Conservation (phyloP, 2,888 invertebrate genomes). For the Latheticus oryzae region DNA sequence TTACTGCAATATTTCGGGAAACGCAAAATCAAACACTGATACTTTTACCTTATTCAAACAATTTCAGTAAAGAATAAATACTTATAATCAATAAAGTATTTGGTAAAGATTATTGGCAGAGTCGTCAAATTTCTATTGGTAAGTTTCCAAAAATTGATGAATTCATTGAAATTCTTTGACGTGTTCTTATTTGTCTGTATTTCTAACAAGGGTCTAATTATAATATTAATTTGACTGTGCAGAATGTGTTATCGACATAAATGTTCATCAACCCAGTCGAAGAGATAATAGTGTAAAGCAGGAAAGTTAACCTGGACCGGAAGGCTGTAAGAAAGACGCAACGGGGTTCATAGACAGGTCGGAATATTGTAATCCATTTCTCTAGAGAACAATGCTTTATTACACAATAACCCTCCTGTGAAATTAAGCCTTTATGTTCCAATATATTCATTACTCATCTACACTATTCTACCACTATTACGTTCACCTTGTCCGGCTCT, state of each 20-base stretch:
- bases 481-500: conserved; percentile 44
- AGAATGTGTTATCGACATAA: conserved; percentile 30
- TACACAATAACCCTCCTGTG: conserved; percentile 65
- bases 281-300: conserved; percentile 42
- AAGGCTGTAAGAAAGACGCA: conserved; percentile 57
- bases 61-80: too few species aligned
- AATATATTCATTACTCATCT: conserved; percentile 65
- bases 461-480: conserved; percentile 56
- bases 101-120: too few species aligned
- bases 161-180: too few species aligned
- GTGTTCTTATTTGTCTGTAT: too few species aligned
- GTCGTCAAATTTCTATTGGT: too few species aligned
- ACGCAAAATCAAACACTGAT: too few species aligned
- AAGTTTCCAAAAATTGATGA: too few species aligned
- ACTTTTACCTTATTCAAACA: too few species aligned
- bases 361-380: conserved; percentile 61
- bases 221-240: too few species aligned
- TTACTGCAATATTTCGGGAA: too few species aligned
- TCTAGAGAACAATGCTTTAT: conserved; percentile 66
- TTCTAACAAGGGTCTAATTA: too few species aligned
- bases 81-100: too few species aligned
- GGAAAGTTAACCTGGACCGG: conserved; percentile 53
- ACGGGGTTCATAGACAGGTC: conserved; percentile 57
- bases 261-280: conserved; percentile 27
- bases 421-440: conserved; percentile 66